phyloP scores from a whole-genome alignment of 2,797 vertebrate species.

The Apodemus agrarius region DNA sequence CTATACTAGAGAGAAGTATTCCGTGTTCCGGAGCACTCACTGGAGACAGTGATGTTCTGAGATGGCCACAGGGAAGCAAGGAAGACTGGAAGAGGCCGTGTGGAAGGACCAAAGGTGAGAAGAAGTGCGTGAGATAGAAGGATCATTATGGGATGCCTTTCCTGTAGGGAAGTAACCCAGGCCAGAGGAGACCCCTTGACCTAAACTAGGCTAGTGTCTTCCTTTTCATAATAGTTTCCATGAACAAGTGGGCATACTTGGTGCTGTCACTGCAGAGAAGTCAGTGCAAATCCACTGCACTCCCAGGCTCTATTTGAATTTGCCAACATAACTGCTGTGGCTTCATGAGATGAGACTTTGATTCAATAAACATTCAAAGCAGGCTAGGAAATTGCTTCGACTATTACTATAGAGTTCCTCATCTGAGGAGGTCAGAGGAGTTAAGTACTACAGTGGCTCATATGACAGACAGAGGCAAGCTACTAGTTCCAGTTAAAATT shows the following conservation, averaged over 20 bases:
- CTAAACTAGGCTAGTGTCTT: neutral
- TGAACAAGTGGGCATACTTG: no score
- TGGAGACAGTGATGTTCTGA: neutral
- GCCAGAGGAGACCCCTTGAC: neutral
- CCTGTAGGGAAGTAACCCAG: neutral
- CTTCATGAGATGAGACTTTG: neutral
- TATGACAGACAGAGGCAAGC: neutral
- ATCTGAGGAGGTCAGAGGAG: neutral
- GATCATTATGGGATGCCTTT: neutral
- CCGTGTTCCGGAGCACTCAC: neutral
- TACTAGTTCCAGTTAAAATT: neutral
- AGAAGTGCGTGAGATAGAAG: neutral
- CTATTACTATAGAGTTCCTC: neutral
- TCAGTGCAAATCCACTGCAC: neutral
- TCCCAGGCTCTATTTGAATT: neutral
- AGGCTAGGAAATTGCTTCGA: neutral
- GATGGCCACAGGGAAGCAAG: neutral
- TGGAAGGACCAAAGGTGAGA: neutral
- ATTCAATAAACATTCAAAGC: slow-evolving; percentile 12
- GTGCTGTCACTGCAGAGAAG: neutral
- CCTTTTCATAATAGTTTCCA: neutral
- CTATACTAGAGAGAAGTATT: neutral
- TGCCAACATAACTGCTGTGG: neutral
- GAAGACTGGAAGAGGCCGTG: neutral
- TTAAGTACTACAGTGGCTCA: neutral